Base-by-base conservation (phyloP, 2,888 invertebrate genomes). In the Geotrupes spiniger region DNA sequence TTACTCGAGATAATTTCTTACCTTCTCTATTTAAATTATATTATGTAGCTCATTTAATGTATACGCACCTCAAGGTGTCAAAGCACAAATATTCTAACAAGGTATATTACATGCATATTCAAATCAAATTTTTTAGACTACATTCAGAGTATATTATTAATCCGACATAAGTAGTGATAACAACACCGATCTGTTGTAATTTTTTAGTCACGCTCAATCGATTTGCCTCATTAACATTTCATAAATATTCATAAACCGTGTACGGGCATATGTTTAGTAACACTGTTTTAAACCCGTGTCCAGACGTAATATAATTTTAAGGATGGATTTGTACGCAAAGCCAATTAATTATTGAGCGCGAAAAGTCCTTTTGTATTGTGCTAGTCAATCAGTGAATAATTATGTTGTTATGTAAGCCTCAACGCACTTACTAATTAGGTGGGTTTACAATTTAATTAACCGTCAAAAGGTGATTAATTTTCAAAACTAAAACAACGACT, bases 401-500 rank as follows among this genome's bases (percentile, higher is more conserved):
- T 42, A 47, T 36, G 27, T 36, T 29, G 41, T 42, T 47, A 42
- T 42, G 47, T 47, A 47, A 48, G 43, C 43, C 43, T 51, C 44
- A 54, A 37, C 48, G 44, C 51, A 40, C 21, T 4, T 6, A 51
- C 53, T 57, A 56, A 58, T 57, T 53, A 52, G 56, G 53, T 51
- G 55, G 53, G 49, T 56, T 59, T 58, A 56, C 53, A 57, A 56
- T 57, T 60, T 60, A 58, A 58, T 60, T 60, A 55, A 51, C 54
- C 55, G 60, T 58, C 58, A 59, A 51, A 50, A 47, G 51, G 53
- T 58, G 57, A 60, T 60, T 60, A 55, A 58, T 57, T 53, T 48
- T 54, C 48, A 42, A 45, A 49, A 45, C 44, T 52, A 54, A 53
- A 54, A 45, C 33, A 36, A 26, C 45, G 40, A 49, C 49, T 49